These are phyloP conservation scores for Stegostoma tigrinum DNA, from an alignment of 2,113 vertebrate species.

Conservation along the genomic window DNA sequence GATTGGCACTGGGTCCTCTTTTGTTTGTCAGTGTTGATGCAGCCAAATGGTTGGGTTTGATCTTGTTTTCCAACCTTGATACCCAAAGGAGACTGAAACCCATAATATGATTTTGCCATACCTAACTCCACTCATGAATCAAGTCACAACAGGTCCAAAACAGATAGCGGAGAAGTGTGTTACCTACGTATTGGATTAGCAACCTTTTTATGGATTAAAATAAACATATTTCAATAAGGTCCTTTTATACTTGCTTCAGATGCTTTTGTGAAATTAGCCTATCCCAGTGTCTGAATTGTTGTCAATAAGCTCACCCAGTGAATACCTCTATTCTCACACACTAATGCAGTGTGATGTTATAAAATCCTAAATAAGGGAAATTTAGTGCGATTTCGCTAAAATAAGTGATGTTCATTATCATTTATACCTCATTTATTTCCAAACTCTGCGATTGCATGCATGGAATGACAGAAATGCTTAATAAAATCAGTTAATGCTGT, in stretches of 20 bases:
- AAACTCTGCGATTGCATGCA: not conserved
- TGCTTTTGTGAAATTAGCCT: not conserved
- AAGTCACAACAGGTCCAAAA: no score
- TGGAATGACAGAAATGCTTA: not conserved
- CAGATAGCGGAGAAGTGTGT: no score
- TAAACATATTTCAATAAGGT: not conserved
- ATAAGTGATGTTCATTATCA: not conserved
- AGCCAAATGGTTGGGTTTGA: not conserved
- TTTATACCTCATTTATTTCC: not conserved
- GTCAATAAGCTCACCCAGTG: not conserved
- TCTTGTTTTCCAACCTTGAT: not conserved
- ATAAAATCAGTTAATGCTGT: not conserved
- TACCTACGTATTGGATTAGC: not conserved
- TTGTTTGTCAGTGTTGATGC: not conserved
- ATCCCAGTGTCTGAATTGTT: not conserved
- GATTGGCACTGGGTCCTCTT: no score
- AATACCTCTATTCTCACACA: not conserved
- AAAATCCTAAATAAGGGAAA: not conserved
- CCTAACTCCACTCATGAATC: not conserved
- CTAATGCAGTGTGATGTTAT: not conserved
- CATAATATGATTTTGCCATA: not conserved
- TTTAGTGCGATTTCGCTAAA: not conserved
- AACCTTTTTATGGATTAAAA: not conserved
- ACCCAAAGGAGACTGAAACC: not conserved
- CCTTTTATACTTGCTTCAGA: no score